Evolutionary conservation across 2,113 vertebrate species (phyloP).

Genomic region (Lepus timidus): DNA sequence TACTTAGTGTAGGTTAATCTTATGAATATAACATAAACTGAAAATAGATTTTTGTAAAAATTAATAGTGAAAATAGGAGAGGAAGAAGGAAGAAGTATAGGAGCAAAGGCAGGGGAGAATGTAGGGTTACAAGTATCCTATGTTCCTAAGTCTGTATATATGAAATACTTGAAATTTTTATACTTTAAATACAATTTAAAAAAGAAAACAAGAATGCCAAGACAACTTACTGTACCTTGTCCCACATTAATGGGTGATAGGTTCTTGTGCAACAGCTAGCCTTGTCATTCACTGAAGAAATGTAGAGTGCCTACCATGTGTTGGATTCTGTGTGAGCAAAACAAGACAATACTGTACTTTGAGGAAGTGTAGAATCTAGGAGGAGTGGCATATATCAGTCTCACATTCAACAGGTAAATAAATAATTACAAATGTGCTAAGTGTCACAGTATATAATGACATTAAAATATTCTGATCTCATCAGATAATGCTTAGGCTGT

Average conservation of each 20-base stretch:
- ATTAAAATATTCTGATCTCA: background rate
- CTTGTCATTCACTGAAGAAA: conserved; percentile 10
- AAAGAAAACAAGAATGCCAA: background rate
- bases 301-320: background rate
- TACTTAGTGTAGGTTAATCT: too few relatives aligned
- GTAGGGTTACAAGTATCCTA: too few relatives aligned
- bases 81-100: too few relatives aligned
- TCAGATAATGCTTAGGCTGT: background rate
- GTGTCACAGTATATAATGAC: background rate
- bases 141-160: too few relatives aligned
- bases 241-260: background rate
- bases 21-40: too few relatives aligned
- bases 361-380: background rate
- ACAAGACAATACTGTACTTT: background rate
- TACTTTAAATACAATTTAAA: too few relatives aligned
- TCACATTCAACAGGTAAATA: conserved; percentile 16
- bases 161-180: too few relatives aligned
- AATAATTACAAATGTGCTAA: background rate
- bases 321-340: background rate
- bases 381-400: background rate
- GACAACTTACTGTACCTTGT: background rate
- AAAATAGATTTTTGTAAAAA: too few relatives aligned
- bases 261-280: background rate
- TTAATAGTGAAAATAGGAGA: too few relatives aligned
- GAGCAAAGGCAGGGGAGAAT: too few relatives aligned